Evolutionary conservation across 2,797 vertebrate genomes (phyloP).

Genomic region (Lagodon rhomboides): DNA sequence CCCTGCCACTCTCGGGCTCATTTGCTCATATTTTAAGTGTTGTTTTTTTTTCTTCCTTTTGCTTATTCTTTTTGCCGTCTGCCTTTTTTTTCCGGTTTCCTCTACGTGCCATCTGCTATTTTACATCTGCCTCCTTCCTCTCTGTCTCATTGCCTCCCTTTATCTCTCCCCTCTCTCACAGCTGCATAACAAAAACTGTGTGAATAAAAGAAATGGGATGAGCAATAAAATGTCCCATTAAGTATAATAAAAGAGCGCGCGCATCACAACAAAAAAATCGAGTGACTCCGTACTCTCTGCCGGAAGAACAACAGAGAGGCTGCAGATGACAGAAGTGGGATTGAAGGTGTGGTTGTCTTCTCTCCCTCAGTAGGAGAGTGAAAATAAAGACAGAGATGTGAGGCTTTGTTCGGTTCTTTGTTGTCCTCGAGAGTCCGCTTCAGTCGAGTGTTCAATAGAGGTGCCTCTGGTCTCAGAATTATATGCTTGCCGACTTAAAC

Average conservation of each 20-base stretch:
- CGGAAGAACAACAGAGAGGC: slow-evolving; percentile 1
- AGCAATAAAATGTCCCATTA: not conserved
- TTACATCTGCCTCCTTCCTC: not conserved
- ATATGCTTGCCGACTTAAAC: slow-evolving; percentile 2
- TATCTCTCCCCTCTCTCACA: not conserved
- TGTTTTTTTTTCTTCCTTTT: no score
- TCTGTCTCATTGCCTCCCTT: not conserved
- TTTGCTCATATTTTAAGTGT: not conserved
- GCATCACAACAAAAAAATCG: not conserved
- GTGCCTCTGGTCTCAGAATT: slow-evolving; percentile 17
- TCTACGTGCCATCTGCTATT: not conserved
- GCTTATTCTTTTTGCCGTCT: slow-evolving; percentile 7
- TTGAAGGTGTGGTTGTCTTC: slow-evolving; percentile 16
- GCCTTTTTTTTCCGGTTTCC: not conserved
- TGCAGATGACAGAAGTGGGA: slow-evolving; percentile 8
- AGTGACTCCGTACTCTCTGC: not conserved
- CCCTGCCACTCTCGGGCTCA: slow-evolving; percentile 6
- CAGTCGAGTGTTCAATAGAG: slow-evolving; percentile 31
- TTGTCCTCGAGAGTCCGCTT: slow-evolving; percentile 15
- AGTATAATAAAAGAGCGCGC: not conserved
- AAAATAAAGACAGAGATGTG: slow-evolving; percentile 3
- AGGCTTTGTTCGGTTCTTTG: slow-evolving; percentile 26
- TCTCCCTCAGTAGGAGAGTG: slow-evolving; percentile 6
- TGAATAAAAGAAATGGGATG: not conserved
- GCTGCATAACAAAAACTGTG: not conserved